Evolutionary conservation across 2,888 invertebrate genomes (phyloP), one percentile per base, ranked within the genome.

Genomic region (Nomada fucata): DNA sequence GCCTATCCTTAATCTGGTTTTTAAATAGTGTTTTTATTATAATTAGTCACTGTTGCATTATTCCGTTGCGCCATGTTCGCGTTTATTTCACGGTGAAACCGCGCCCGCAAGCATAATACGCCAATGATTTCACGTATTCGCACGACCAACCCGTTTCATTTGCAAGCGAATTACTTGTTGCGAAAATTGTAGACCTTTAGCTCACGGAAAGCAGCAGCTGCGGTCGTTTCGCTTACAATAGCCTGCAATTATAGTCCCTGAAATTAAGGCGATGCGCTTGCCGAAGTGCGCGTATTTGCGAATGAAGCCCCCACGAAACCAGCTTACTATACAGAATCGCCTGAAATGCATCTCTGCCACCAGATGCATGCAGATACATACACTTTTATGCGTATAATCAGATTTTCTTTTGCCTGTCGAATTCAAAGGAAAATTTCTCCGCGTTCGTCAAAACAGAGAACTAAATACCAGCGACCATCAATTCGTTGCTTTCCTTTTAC

Each of bases 401-500:
- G 53, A 72, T 42, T 44, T 72, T 7, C 42, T 26, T 15, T 4
- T n/a, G 20, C 15, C 29, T 15, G 23, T n/a, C 13, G n/a, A 13
- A 23, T 23, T 9, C n/a, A 11, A 5, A 20, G 2, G 9, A 44
- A 18, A 18, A 57, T 57, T 57, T 26, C 9, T 23, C 23, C 2
- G n/a, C 0, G 23, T 47, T 47, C 69, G 0, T 23, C 70, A 42
- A 55, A 55, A 72, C 36, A 36, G 36, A 36, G 7, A 36, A 36
- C 5, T 36, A 7, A 53, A 55, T 55, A 26, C 26, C 26, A n/a
- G 52, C 55, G 52, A 73, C 57, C 68, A 61, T 67, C 61, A 57
- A 42, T 15, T 55, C 55, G 70, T 20, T 47, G 73, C 65, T 52
- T 79, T 67, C 77, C 78, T 78, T 83, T 83, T 72, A 67, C 76